Evolutionary conservation across 2,113 vertebrate genomes (phyloP), one percentile per base, ranked within the genome.

Genomic region (Pitta sordida): DNA sequence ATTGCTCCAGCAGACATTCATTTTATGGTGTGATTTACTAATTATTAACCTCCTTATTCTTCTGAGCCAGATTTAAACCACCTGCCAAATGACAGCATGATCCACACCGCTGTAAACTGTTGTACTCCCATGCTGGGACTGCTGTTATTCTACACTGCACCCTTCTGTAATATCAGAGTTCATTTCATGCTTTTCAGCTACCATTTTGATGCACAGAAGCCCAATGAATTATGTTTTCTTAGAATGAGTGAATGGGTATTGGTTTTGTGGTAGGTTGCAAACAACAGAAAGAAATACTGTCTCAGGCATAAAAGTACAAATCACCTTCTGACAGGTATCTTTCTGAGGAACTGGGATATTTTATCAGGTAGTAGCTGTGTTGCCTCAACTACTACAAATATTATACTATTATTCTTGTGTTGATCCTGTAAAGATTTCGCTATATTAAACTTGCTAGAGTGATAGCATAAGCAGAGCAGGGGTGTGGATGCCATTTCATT

Each of bases 11-110:
- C 86, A 96, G 94, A 91, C 41, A 0, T 94, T 94, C 89, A 94
- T 96, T 94, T 96, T 95, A 95, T 77, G 89, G 81, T 94, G 80
- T 2, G 7, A 93, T 97, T 96, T 96, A 82, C 93, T 96, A 94
- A 91, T 95, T 95, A 93, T 96, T 88, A 95, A 92, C 65, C 75
- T 94, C 80, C 78, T 94, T 63, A 73, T 86, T 90, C 86, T 95
- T 91, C 89, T 76, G 65, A 96, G 94, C 71, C 75, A 83, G 71
- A 86, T 79, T 76, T 63, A 91, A 87, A 62, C 80, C 84, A 91
- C 86, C 90, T 77, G 88, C 78, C 93, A 95, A 94, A 81, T n/a
- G 65, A 81, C 92, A 88, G 46, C 58, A 53, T 23, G 79, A 92
- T 64, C 85, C 79, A 41, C 6, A 11, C 37, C 36, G 24, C 91